Percentiles rank a stretch among this genome's conserved stretches.
phyloP scores from a whole-genome alignment of 2,888 invertebrate genomes.

The Sinohyriopsis cumingii region DNA sequence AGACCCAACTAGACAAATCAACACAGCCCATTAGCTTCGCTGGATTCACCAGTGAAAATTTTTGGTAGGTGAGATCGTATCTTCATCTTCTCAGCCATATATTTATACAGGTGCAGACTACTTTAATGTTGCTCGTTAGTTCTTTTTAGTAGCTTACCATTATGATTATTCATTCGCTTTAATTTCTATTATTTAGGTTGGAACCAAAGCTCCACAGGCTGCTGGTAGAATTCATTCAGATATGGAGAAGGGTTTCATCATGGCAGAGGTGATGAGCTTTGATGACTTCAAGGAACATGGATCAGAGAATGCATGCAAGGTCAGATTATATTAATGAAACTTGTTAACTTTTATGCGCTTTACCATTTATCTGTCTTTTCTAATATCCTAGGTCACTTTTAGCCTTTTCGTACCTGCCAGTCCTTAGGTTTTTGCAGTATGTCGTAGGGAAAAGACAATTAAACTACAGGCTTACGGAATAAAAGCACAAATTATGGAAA shows the following conservation, averaged over 20 bases:
- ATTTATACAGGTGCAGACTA: too few species aligned
- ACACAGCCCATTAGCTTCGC: too few species aligned
- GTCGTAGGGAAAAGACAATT: too few species aligned
- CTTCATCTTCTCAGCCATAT: too few species aligned
- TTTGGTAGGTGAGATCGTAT: too few species aligned
- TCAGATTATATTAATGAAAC: slow-evolving; percentile 48
- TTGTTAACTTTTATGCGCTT: not conserved
- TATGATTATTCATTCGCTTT: not conserved
- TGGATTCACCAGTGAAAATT: too few species aligned
- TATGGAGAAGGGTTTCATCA: slow-evolving; percentile 99
- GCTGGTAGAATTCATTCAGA: slow-evolving; percentile 99
- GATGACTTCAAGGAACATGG: slow-evolving; percentile 98
- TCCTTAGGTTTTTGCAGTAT: too few species aligned
- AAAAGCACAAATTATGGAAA: not conserved
- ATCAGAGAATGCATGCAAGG: slow-evolving; percentile 90
- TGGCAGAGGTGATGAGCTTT: slow-evolving; percentile 99
- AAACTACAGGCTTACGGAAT: not conserved
- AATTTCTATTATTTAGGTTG: slow-evolving; percentile 79
- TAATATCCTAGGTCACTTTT: not conserved
- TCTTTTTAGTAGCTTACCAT: not conserved
- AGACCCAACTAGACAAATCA: too few species aligned
- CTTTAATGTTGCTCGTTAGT: too few species aligned
- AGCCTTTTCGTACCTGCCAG: too few species aligned
- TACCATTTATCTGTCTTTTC: not conserved
- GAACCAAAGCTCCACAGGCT: slow-evolving; percentile 98